phyloP scores from a whole-genome alignment of 2,888 invertebrate species.

The Drosophila subquinaria region DNA sequence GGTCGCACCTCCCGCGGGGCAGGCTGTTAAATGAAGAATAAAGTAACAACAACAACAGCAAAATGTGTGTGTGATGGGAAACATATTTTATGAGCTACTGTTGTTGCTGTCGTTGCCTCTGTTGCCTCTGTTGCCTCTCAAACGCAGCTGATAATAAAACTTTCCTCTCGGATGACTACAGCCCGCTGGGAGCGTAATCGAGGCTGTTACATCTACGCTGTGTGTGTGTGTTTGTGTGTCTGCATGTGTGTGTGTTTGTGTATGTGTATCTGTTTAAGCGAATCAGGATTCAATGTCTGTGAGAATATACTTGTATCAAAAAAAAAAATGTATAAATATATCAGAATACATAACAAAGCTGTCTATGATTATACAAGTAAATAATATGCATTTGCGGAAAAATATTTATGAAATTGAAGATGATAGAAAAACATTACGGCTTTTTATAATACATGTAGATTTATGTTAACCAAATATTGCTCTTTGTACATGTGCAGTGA shows the following conservation, averaged over 20 bases:
- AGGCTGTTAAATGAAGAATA: slow-evolving; percentile 77
- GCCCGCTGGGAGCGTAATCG: slow-evolving; percentile 83
- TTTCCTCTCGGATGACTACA: slow-evolving; percentile 72
- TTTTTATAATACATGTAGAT: background rate
- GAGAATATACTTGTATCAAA: slow-evolving; percentile 19
- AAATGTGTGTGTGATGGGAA: slow-evolving; percentile 65
- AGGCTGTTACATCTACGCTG: slow-evolving; percentile 71
- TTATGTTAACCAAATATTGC: background rate
- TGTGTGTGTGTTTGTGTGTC: slow-evolving; percentile 21
- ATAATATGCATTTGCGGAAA: background rate
- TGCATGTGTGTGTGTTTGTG: slow-evolving; percentile 24
- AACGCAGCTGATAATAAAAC: slow-evolving; percentile 82
- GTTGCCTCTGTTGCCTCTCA: slow-evolving; percentile 65
- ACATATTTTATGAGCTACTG: slow-evolving; percentile 82
- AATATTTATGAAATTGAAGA: slow-evolving; percentile 1
- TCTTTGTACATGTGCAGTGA: background rate
- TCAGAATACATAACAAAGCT: slow-evolving; percentile 17
- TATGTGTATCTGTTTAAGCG: slow-evolving; percentile 39
- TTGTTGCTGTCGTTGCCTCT: slow-evolving; percentile 55
- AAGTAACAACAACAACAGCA: slow-evolving; percentile 53
- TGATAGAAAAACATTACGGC: background rate
- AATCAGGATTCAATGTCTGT: slow-evolving; percentile 47
- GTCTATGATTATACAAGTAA: slow-evolving; percentile 12
- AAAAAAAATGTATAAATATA: slow-evolving; percentile 24
- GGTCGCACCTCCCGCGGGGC: slow-evolving; percentile 64